phyloP scores from a whole-genome alignment of 2,797 vertebrate genomes.

The Betta splendens region DNA sequence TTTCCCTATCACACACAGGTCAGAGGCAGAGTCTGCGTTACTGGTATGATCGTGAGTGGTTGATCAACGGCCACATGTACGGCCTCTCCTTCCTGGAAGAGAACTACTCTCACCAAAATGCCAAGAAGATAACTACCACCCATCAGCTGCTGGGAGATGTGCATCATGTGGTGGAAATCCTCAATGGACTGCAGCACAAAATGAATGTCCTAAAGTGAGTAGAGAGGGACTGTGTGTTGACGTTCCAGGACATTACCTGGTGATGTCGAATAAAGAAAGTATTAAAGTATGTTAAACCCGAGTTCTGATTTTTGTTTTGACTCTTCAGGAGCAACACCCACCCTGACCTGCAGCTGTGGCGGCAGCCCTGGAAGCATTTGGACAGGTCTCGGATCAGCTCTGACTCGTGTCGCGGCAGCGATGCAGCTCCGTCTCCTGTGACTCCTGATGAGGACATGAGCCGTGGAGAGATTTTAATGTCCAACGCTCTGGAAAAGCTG shows the following conservation, averaged over 20 bases:
- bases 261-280: not conserved
- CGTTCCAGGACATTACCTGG: not conserved
- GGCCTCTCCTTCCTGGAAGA: conserved; percentile 93
- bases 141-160: conserved; percentile 96
- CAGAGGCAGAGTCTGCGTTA: conserved; percentile 93
- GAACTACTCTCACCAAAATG: conserved; percentile 96
- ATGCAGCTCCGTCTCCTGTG: conserved; percentile 55
- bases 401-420: conserved; percentile 59
- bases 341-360: conserved; percentile 93
- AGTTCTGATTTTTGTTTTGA: not conserved
- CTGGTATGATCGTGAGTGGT: conserved; percentile 96
- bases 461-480: conserved; percentile 80
- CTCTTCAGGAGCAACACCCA: conserved; percentile 86
- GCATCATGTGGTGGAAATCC: conserved; percentile 91
- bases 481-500: conserved; percentile 83
- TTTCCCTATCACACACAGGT: conserved; percentile 72
- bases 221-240: not conserved
- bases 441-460: conserved; percentile 72
- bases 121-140: conserved; percentile 94
- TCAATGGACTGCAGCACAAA: conserved; percentile 94
- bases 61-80: conserved; percentile 93
- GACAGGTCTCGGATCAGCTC: conserved; percentile 80
- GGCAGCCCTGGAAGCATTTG: conserved; percentile 91
- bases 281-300: not conserved
- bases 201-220: conserved; percentile 95